phyloP scores from a whole-genome alignment of 2,797 vertebrate species.

The Cynodonichthys magdalenae region DNA sequence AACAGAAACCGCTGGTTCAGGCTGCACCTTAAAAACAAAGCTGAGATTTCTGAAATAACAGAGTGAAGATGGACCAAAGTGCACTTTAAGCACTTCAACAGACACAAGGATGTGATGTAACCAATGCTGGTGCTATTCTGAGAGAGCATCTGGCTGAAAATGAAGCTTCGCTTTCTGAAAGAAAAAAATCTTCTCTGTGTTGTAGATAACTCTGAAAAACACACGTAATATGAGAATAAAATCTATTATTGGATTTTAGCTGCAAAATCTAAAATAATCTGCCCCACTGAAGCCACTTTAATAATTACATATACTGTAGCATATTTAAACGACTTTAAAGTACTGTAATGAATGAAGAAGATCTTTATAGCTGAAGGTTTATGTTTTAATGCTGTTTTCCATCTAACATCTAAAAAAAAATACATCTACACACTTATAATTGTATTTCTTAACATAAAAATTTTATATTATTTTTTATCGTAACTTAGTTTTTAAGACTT shows the following conservation, averaged over 20 bases:
- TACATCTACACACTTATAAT: no score
- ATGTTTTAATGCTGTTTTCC: no score
- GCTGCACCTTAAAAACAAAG: conserved; percentile 13
- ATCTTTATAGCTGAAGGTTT: neutral
- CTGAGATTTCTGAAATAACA: conserved; percentile 23
- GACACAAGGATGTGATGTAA: conserved; percentile 35
- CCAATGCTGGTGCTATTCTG: conserved; percentile 37
- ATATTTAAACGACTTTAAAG: neutral
- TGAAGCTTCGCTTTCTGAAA: conserved; percentile 8
- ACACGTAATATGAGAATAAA: neutral
- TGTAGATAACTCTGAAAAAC: neutral
- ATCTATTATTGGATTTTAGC: neutral
- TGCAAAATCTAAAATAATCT: neutral
- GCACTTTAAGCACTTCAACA: conserved; percentile 44
- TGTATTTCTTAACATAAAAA: no score
- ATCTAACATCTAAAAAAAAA: no score
- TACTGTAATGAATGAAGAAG: neutral
- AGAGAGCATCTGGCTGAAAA: conserved; percentile 30
- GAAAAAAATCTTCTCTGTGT: neutral
- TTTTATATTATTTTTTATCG: no score
- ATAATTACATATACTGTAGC: no score
- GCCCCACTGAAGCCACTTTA: no score
- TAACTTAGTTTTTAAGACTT: no score
- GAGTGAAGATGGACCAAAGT: conserved; percentile 31
- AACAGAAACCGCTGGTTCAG: conserved; percentile 4